Evolutionary conservation across 2,888 invertebrate species (phyloP).

Genomic region (Diarsia brunnea): DNA sequence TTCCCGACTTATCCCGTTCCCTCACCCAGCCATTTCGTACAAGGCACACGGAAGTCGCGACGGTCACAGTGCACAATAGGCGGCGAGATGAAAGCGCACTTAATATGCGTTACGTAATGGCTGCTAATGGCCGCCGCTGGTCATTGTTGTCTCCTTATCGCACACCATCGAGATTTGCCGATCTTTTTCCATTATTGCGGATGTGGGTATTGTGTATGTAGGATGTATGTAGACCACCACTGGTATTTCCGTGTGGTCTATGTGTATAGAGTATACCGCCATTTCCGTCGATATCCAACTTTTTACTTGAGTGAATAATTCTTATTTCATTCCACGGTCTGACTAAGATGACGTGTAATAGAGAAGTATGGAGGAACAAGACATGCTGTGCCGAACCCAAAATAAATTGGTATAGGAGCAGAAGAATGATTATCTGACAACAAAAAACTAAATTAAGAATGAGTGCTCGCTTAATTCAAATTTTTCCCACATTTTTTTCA

Average conservation of each 20-base stretch:
- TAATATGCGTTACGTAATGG: conserved; percentile 87
- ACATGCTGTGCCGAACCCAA: not conserved
- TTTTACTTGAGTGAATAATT: not conserved
- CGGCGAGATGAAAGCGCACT: conserved; percentile 88
- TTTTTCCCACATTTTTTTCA: too few species aligned
- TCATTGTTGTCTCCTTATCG: conserved; percentile 76
- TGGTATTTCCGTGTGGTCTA: conserved; percentile 19
- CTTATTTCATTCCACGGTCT: not conserved
- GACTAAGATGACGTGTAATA: not conserved
- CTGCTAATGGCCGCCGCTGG: conserved; percentile 76
- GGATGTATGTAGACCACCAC: conserved; percentile 53
- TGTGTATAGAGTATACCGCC: not conserved
- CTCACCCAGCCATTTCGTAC: conserved; percentile 42
- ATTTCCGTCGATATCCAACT: not conserved
- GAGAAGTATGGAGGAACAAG: not conserved
- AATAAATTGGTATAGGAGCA: not conserved
- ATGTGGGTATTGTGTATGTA: conserved; percentile 45
- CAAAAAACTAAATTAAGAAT: not conserved
- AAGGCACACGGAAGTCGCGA: conserved; percentile 82
- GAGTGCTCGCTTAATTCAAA: not conserved
- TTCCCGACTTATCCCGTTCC: conserved; percentile 37
- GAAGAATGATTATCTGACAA: not conserved
- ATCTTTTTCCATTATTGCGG: conserved; percentile 60
- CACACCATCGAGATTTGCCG: conserved; percentile 64
- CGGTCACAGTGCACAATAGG: conserved; percentile 81